Base-by-base conservation (phyloP, 1,140 invertebrate genomes). In the Eriosoma lanigerum region DNA sequence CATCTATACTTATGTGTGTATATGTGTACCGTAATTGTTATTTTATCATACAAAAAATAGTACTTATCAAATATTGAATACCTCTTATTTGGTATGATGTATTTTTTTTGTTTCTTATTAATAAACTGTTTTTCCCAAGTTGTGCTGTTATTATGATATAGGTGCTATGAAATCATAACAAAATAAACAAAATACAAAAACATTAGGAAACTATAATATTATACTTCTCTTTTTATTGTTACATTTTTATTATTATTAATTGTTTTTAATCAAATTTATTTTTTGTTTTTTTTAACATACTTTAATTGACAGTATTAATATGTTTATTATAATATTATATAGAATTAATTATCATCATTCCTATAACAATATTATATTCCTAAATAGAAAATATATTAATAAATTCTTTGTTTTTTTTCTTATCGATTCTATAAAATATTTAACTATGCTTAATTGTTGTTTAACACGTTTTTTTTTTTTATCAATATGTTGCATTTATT, bases 301-400 rank as follows among this genome's bases (percentile, higher is more conserved):
- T 19, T 46, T 48, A 68, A 68, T 68, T 48, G 38, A 38, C 66
- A 68, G 66, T 68, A 68, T 68, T 68, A 68, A 68, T 68, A 68
- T 68, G 26, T 68, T 48, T 48, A 68, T 9, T 32, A 19, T 48
- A 48, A 13, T 48, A 48, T 24, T 46, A 68, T 46, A 24, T 68
- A n/a, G 8, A 38, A 38, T 68, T 68, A 38, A 19, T 46, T 24
- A 48, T 46, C 38, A 68, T 46, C 64, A 68, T 68, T 68, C 64
- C 64, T 68, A 68, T 48, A 68, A 68, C 60, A 19, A 32, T 32
- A 12, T 68, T 48, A 68, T 68, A 68, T 68, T 68, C 66, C 66
- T 48, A 68, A 44, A 13, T 17, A 66, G 21, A 21, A 54, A 62
- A 32, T 46, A 68, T 17, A 68, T 13, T 46, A 68, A 68, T 68